phyloP scores from a whole-genome alignment of 2,888 invertebrate genomes.

The Bursaphelenchus okinawaensis region DNA sequence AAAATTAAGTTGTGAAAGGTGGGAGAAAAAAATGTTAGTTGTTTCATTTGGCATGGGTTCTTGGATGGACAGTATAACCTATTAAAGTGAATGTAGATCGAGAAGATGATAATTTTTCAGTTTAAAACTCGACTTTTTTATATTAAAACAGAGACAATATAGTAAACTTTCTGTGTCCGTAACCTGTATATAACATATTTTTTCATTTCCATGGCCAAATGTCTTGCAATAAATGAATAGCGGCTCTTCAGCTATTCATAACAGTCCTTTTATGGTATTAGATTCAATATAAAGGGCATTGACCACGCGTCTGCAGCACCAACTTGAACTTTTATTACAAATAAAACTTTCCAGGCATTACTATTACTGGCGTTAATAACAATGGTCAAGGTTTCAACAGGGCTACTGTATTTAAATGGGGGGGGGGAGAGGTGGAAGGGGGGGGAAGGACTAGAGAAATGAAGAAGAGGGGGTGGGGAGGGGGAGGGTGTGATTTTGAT shows the following conservation, averaged over 20 bases:
- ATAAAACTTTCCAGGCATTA: background rate
- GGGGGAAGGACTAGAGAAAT: background rate
- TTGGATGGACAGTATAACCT: too few relatives aligned
- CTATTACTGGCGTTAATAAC: background rate
- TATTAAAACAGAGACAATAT: too few relatives aligned
- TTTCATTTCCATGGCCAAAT: background rate
- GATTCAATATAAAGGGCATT: background rate
- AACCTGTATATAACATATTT: background rate
- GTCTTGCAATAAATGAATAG: background rate
- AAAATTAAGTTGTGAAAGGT: too few relatives aligned
- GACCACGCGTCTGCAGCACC: too few relatives aligned
- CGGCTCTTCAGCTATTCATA: background rate
- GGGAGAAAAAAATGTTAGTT: too few relatives aligned
- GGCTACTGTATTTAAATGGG: too few relatives aligned
- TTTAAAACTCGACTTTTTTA: too few relatives aligned
- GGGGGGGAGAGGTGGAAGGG: background rate
- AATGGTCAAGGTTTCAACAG: background rate
- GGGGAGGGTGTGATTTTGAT: background rate
- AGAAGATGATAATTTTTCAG: too few relatives aligned
- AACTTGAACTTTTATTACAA: background rate
- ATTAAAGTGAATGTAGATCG: too few relatives aligned
- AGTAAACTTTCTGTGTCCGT: too few relatives aligned
- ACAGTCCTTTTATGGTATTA: background rate
- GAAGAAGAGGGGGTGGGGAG: background rate
- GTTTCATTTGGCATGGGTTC: too few relatives aligned